phyloP scores from a whole-genome alignment of 2,888 invertebrate species.

The Plebejus melissa region DNA sequence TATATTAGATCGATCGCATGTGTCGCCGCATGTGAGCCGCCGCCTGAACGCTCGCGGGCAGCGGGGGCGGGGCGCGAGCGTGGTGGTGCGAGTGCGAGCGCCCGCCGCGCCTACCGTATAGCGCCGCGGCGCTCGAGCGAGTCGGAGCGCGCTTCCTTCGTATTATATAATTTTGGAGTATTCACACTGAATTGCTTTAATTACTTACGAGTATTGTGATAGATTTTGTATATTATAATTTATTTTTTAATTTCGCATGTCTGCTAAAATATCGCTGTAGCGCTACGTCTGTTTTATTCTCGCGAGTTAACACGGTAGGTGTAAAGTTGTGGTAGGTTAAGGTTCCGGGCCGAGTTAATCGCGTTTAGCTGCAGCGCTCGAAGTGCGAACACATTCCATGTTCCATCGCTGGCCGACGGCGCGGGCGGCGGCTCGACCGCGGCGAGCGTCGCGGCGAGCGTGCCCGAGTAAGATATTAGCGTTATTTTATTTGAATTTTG shows the following conservation, averaged over 20 bases:
- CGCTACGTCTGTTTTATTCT: conserved; percentile 69
- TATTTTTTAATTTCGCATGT: conserved; percentile 78
- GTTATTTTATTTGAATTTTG: conserved; percentile 76
- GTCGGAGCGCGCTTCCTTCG: conserved; percentile 55
- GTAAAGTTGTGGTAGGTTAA: conserved; percentile 72
- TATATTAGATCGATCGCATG: background rate
- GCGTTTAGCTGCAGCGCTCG: conserved; percentile 57
- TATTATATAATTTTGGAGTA: conserved; percentile 72
- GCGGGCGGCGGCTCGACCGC: conserved; percentile 46
- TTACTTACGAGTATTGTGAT: conserved; percentile 80
- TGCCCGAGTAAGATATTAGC: conserved; percentile 78
- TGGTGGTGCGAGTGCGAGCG: conserved; percentile 3
- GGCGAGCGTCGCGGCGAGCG: conserved; percentile 59
- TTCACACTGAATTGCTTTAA: conserved; percentile 79
- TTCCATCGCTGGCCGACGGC: conserved; percentile 48
- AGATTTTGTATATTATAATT: conserved; percentile 79
- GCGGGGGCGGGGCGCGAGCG: background rate
- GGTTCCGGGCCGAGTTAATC: conserved; percentile 62
- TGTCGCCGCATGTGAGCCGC: background rate
- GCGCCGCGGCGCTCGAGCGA: conserved; percentile 25
- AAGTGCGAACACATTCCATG: conserved; percentile 66
- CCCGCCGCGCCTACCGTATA: conserved; percentile 23
- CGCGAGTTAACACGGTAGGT: conserved; percentile 65
- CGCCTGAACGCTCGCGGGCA: background rate
- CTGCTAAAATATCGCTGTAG: conserved; percentile 64